Base-by-base conservation (phyloP, 2,888 invertebrate species). In the Oxyteleia sp. region DNA sequence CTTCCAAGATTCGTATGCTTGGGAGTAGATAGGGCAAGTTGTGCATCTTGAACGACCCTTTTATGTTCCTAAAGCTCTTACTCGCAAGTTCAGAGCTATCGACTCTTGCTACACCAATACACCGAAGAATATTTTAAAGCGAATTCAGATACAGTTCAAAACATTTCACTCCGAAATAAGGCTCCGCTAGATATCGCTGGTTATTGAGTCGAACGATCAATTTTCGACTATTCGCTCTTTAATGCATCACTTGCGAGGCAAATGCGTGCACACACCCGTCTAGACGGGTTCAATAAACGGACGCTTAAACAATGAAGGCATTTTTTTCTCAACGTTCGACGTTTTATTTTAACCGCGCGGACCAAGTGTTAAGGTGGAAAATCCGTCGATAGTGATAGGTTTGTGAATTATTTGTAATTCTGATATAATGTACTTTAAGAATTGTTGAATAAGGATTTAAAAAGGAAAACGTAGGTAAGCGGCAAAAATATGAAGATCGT, bases 11-110 rank as follows among this genome's bases (percentile, higher is more conserved):
- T 84, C 83, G 75, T 75, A 80, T 71, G 83, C 71, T 78, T 32
- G 63, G 61, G 61, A 80, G 80, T 64, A 80, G 84, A 84, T 80
- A 84, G 71, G 84, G 80, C 84, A 72, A 80, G 80, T 76, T 80
- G 71, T 80, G 80, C 84, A 84, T 80, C 84, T 84, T 71, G 66
- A 84, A 84, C 83, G 64, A 80, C 75, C 79, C 79, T 84, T 80
- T 84, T 84, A 84, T 80, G 74, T 84, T 80, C 66, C 80, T 76
- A 80, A 84, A 80, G 80, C 84, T 84, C 76, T 84, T 75, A 84
- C 80, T 84, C 53, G 57, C 63, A 66, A 84, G 75, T 80, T 79
- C 66, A 45, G 35, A 68, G 72, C 64, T 84, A 80, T 80, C 83
- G 79, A 84, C 79, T 80, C 64, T 75, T 79, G 74, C 79, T 69